Evolutionary conservation across 2,797 vertebrate genomes (phyloP), one percentile per base, ranked within the genome.

Genomic region (Malurus leucopterus): DNA sequence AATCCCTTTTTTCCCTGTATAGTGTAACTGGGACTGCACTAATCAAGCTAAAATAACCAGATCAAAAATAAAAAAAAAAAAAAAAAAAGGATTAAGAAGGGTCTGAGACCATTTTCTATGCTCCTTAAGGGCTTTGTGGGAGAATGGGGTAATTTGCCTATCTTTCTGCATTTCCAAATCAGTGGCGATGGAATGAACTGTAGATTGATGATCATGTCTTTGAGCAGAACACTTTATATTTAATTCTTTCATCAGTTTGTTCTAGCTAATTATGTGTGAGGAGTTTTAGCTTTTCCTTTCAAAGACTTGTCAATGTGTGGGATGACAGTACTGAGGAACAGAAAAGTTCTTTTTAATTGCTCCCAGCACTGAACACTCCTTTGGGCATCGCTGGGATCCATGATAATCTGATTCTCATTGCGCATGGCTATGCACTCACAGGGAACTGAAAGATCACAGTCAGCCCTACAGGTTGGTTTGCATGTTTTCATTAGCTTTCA

Each of bases 271-370:
- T 96, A 92, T 91, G 54, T 92, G 82, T 77, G 82, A 93, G 51
- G 14, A 91, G 26, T 95, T 94, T 95, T 90, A 93, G 93, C 91
- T 67, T 95, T 95, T 94, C 51, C 93, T 95, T 96, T 96, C 93
- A 96, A 95, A 95, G 89, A 14, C 68, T 93, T 92, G 41, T 95
- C 93, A 94, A 19, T 91, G 75, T 93, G 91, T 91, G 62, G 86
- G 81, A 95, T 94, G 94, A 93, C 78, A 95, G 65, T 51, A 83
- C 44, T 70, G 69, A 88, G 84, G 61, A 86, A 88, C 6, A 84
- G n/a, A 95, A 68, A 40, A 92, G 44, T 85, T 92, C 75, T 95
- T 91, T 94, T 91, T 93, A 88, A 92, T 95, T 95, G 83, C 86
- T 95, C 30, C 23, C 50, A 79, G 44, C 46, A 90, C 21, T 70